Percentiles rank a stretch among this genome's conserved stretches.
Conservation (phyloP, 2,113 vertebrate species). For the Plectropomus leopardus region DNA sequence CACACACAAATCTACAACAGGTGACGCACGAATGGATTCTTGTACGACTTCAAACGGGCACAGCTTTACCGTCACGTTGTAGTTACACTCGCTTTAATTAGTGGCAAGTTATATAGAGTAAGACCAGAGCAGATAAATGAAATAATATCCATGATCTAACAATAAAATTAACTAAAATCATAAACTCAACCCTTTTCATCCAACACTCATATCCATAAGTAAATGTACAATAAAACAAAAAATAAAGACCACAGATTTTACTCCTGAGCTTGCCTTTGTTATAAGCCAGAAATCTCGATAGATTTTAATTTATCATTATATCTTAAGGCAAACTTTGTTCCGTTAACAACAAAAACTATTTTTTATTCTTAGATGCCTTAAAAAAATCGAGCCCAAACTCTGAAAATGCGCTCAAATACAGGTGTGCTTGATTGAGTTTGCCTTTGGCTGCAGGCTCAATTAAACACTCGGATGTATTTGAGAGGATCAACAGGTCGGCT, state of each 20-base stretch:
- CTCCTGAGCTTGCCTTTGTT: constrained; percentile 15
- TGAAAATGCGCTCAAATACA: constrained; percentile 52
- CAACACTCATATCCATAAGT: constrained; percentile 47
- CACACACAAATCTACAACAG: constrained; percentile 11
- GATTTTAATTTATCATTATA: constrained; percentile 54
- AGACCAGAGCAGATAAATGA: constrained; percentile 17
- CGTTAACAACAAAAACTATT: constrained; percentile 42
- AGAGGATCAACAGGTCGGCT: constrained; percentile 28
- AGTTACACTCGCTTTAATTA: constrained; percentile 24
- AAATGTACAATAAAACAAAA: constrained; percentile 57
- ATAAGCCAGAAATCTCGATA: constrained; percentile 9
- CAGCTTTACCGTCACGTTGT: background rate
- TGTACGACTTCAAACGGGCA: background rate
- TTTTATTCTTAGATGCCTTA: constrained; percentile 37
- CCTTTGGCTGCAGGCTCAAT: constrained; percentile 34
- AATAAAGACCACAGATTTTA: constrained; percentile 45
- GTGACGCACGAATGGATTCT: background rate
- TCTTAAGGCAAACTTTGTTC: constrained; percentile 29
- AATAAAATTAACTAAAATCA: constrained; percentile 52
- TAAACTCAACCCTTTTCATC: constrained; percentile 57
- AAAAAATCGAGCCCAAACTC: constrained; percentile 30
- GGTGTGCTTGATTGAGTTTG: constrained; percentile 34
- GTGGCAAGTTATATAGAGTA: constrained; percentile 26
- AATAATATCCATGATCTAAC: constrained; percentile 37
- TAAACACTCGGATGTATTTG: constrained; percentile 33